phyloP scores from a whole-genome alignment of 2,113 vertebrate species.

The Trichomycterus rosablanca region DNA sequence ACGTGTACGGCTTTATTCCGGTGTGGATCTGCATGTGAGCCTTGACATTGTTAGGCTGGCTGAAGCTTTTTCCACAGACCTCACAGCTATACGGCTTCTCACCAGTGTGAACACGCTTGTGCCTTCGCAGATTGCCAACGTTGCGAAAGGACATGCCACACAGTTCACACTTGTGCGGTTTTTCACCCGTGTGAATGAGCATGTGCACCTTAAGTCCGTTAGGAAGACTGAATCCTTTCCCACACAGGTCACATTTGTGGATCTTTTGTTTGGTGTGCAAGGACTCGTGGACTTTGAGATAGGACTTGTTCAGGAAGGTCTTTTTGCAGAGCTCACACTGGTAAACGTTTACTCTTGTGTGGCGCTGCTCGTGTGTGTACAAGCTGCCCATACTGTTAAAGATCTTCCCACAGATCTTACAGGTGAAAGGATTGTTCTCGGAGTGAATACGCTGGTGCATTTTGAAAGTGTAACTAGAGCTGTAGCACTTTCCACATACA shows the following conservation, averaged over 20 bases:
- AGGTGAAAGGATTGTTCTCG: slow-evolving; percentile 54
- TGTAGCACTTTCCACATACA: slow-evolving; percentile 54
- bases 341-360: slow-evolving; percentile 39
- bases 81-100: slow-evolving; percentile 50
- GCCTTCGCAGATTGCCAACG: slow-evolving; percentile 35
- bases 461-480: slow-evolving; percentile 30
- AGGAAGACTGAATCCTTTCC: slow-evolving; percentile 28
- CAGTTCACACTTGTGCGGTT: slow-evolving; percentile 31
- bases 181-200: slow-evolving; percentile 40
- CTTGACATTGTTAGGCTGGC: slow-evolving; percentile 38
- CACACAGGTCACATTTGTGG: slow-evolving; percentile 29
- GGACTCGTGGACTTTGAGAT: slow-evolving; percentile 25
- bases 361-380: slow-evolving; percentile 54
- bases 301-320: slow-evolving; percentile 28
- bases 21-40: slow-evolving; percentile 42
- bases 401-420: slow-evolving; percentile 55
- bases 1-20: slow-evolving; percentile 31
- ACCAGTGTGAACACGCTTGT: slow-evolving; percentile 56
- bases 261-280: slow-evolving; percentile 40
- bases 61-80: slow-evolving; percentile 35
- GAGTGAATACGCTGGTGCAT: slow-evolving; percentile 51
- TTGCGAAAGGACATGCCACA: slow-evolving; percentile 34
- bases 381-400: slow-evolving; percentile 42
- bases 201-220: slow-evolving; percentile 31
- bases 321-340: slow-evolving; percentile 53